Base-by-base conservation (phyloP, 37 sponge, comb jelly and placozoan genomes). In the Halichondria panicea region DNA sequence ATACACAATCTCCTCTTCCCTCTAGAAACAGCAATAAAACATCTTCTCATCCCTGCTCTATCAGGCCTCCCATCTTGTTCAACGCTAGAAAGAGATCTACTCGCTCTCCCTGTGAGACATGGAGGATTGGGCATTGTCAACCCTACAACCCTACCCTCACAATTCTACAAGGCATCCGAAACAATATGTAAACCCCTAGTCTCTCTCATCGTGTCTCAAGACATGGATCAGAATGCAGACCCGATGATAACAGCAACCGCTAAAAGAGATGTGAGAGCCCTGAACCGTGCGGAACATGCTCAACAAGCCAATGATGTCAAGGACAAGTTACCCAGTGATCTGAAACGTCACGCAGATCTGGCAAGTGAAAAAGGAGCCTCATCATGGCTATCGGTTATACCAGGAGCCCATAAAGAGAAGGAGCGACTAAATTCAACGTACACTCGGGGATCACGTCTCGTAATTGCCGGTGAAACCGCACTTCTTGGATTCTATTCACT, bases 101-200 rank as follows among this genome's bases (percentile, higher is more conserved):
- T 83, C 5, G 59, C 62, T 27, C 68, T 83, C 2, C 84, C 84
- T 44, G 68, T 68, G 19, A 57, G 75, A 25, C 4, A 76, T 34
- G 85, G 81, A 62, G 88, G 81, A 3, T 24, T 85, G 48, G 86
- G 79, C 48, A 63, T 85, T 27, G 43, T 50, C 27, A 63, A 78
- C 37, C 85, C 85, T 6, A 15, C 57, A 15, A 43, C 68, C 9
- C 30, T 22, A 8, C 39, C 64, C 11, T 9, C 5, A 6, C 13
- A 15, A 34, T 15, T 21, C 12, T 84, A 77, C 53, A 19, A 74
- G 31, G 59, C 67, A 22, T 85, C 86, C 27, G 28, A 63, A 45
- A 18, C 22, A 3, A 11, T 85, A 5, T 70, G 72, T 36, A 54
- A 63, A 55, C 77, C 85, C 37, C 65, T 84, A 36, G 55, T 70